A percentile compares a stretch with the other conserved stretches of the same genome.
These are phyloP conservation scores for Myxocyprinus asiaticus DNA, from an alignment of 2,113 vertebrate genomes.

Conservation along the genomic window DNA sequence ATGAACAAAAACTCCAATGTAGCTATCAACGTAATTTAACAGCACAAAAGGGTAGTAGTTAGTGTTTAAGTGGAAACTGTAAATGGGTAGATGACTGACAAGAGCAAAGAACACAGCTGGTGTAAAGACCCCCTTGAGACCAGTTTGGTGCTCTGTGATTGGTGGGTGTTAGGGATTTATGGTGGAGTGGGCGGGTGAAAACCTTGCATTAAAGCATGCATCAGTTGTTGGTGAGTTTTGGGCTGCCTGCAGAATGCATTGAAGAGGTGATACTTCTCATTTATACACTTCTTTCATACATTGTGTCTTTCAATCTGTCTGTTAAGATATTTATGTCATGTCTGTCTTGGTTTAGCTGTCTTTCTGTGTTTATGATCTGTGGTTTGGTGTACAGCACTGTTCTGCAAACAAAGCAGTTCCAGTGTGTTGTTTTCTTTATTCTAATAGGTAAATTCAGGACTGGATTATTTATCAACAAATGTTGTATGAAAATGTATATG, in stretches of 20 bases:
- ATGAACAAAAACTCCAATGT: too few species aligned
- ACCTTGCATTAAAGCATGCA: conserved; percentile 69
- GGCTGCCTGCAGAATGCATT: conserved; percentile 58
- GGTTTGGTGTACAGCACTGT: too few species aligned
- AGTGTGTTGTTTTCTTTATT: not conserved
- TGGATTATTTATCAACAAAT: not conserved
- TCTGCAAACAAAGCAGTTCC: not conserved
- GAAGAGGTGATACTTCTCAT: conserved; percentile 67
- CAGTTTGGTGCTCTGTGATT: conserved; percentile 63
- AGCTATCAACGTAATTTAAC: too few species aligned
- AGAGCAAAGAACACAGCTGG: conserved; percentile 71
- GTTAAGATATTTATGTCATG: not conserved
- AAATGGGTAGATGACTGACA: conserved; percentile 59
- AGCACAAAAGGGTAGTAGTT: too few species aligned
- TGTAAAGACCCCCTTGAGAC: conserved; percentile 24
- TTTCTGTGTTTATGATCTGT: not conserved
- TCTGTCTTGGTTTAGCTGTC: not conserved
- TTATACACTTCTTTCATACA: not conserved
- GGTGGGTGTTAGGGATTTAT: conserved; percentile 62
- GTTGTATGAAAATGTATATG: too few species aligned
- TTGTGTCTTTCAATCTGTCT: not conserved
- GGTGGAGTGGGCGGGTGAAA: conserved; percentile 64
- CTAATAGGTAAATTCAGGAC: not conserved
- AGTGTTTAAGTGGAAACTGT: too few species aligned
- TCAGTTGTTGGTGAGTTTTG: conserved; percentile 65